Conservation (phyloP, 2,888 invertebrate genomes). For the Netelia inedita region DNA sequence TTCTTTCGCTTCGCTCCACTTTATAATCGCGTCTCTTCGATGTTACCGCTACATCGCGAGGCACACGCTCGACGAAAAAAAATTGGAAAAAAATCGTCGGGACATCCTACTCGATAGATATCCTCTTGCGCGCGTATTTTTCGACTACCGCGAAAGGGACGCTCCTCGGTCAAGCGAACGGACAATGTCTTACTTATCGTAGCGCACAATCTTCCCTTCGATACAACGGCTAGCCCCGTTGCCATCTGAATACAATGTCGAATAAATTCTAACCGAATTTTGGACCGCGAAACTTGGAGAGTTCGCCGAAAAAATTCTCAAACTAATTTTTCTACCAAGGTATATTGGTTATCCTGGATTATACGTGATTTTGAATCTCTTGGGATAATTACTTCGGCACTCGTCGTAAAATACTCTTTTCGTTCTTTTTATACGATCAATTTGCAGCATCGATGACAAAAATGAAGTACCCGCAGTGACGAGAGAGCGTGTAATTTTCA, state of each 20-base stretch:
- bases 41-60: not conserved
- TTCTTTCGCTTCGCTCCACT: constrained; percentile 32
- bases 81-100: not conserved
- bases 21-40: constrained; percentile 9
- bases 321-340: constrained; percentile 10
- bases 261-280: constrained; percentile 64
- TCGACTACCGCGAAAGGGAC: constrained; percentile 6
- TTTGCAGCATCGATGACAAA: constrained; percentile 9
- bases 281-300: not conserved
- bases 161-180: not conserved
- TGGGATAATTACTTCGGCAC: constrained; percentile 35
- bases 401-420: constrained; percentile 5
- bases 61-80: constrained; percentile 4
- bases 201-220: constrained; percentile 47
- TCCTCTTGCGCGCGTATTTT: not conserved
- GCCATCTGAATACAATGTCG: constrained; percentile 73
- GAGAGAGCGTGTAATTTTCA: constrained; percentile 45
- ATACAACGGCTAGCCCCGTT: constrained; percentile 34
- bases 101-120: not conserved
- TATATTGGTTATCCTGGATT: too few relatives aligned
- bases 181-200: constrained; percentile 67
- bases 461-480: constrained; percentile 16
- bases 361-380: not conserved
- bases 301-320: constrained; percentile 9
- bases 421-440: constrained; percentile 8